Evolutionary conservation across 2,113 vertebrate genomes (phyloP), one percentile per base, ranked within the genome.

Genomic region (Hemicordylus capensis): DNA sequence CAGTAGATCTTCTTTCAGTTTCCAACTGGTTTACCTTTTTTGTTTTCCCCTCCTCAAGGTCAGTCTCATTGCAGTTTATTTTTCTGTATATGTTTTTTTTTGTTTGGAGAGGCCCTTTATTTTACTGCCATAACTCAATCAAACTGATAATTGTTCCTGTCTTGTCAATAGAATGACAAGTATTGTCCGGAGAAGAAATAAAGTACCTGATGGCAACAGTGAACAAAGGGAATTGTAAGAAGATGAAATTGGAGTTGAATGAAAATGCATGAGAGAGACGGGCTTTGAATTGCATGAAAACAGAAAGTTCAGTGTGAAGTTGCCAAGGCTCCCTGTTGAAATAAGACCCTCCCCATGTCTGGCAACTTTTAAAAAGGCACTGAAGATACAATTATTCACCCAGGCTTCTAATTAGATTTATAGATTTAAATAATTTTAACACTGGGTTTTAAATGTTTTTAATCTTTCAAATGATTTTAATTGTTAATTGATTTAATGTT

Each of bases 141-240:
- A 61, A 42, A 56, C 56, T 14, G 44, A 44, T 58, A n/a, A 44
- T 66, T 28, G 67, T 51, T 17, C 10, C 48, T 76, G 48, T n/a
- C 24, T 76, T 87, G 85, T 83, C 83, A 78, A 2, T n/a, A 51
- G 72, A 8, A 46, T 88, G 56, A 63, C 34, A 85, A 63, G 20
- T 77, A 48, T 34, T 61, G 0, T 1, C 56, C 77, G 8, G 39
- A 4, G 89, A 78, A 76, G 42, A 82, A 83, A 58, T 0, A 17
- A 59, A 44, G 3, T 84, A 31, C 9, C 66, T 34, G n/a, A n/a
- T n/a, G n/a, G n/a, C n/a, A n/a, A n/a, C n/a, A n/a, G n/a, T n/a
- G n/a, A n/a, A n/a, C n/a, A n/a, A n/a, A n/a, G n/a, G n/a, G n/a
- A n/a, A n/a, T n/a, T n/a, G n/a, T n/a, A n/a, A n/a, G n/a, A n/a